Base-by-base conservation (phyloP, 2,113 vertebrate genomes). In the Orientallactaga bullata region DNA sequence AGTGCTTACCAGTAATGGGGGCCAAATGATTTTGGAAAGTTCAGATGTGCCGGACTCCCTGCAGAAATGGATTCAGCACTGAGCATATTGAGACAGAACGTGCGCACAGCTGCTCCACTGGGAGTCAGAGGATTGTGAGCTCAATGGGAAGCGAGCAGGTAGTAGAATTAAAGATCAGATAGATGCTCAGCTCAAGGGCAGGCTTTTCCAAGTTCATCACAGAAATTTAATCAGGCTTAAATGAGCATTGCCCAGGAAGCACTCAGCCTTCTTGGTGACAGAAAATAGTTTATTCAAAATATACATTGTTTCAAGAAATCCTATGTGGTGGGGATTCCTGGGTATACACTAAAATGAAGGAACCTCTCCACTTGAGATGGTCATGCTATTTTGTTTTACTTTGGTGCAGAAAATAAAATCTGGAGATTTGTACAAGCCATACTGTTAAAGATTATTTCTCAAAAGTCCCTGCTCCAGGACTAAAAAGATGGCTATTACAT, bases 21-120 rank as follows among this genome's bases (percentile, higher is more conserved):
- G 98, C 98, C 98, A 98, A 98, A 98, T 98, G 98, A 98, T 98
- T 98, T 98, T 98, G 98, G 98, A 98, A 98, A 98, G 98, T 98
- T 98, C 98, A 98, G 97, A 98, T 97, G 97, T 98, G 97, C 97
- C 89, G 90, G 96, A 95, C 97, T 98, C 98, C 98, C 98, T 96
- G 96, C 97, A 98, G 98, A 97, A 98, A 98, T 98, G 98, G 98
- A 98, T 98, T 97, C 96, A 96, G 97, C 97, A 61, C 95, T 96
- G 97, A 98, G 97, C 97, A 97, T 98, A 98, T 97, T 97, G 98
- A 98, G 97, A 98, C 98, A 85, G 97, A 96, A 95, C 94, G 96
- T 97, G 97, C 97, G 91, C 28, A 78, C 94, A 96, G 95, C 96
- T 93, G 94, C 95, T 97, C 97, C 91, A 13, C 88, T 72, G 97